Evolutionary conservation across 1,140 invertebrate species (phyloP).

Genomic region (Lepidostoma basale): DNA sequence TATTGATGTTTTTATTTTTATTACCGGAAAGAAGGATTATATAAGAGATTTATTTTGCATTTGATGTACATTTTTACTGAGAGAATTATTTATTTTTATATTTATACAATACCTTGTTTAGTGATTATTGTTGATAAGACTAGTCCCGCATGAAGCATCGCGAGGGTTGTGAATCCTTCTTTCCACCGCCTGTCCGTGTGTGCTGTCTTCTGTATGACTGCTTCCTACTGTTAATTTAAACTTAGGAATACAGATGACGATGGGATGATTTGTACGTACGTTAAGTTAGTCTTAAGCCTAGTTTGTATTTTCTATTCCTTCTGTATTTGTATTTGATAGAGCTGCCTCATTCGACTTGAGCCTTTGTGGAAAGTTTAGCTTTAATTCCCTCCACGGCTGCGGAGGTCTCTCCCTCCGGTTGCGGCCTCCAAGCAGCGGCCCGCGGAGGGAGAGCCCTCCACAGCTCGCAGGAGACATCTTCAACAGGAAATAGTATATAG

Average conservation of each 20-base stretch:
- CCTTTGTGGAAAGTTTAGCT: slow-evolving; percentile 46
- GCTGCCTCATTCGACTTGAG: slow-evolving; percentile 40
- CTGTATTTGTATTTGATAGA: slow-evolving; percentile 40
- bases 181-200: slow-evolving; percentile 57
- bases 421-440: not conserved
- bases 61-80: slow-evolving; percentile 32
- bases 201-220: slow-evolving; percentile 57
- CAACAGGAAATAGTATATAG: slow-evolving; percentile 28
- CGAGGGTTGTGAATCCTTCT: slow-evolving; percentile 62
- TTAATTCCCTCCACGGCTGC: slow-evolving; percentile 29
- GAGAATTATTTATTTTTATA: slow-evolving; percentile 36
- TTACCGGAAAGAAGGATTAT: slow-evolving; percentile 39
- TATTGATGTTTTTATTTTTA: slow-evolving; percentile 31
- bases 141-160: slow-evolving; percentile 21
- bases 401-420: not conserved
- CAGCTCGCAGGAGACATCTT: slow-evolving; percentile 29
- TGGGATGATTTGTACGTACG: slow-evolving; percentile 52
- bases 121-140: slow-evolving; percentile 24
- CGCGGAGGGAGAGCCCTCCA: slow-evolving; percentile 38
- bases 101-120: slow-evolving; percentile 18
- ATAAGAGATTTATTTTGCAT: slow-evolving; percentile 14
- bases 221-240: slow-evolving; percentile 59
- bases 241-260: slow-evolving; percentile 52
- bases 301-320: slow-evolving; percentile 37
- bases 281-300: slow-evolving; percentile 48